Percentiles rank a stretch among this genome's conserved stretches.
Conservation (phyloP, 30 jellyfish, hydroid and myxozoan genomes). For the Aurelia sp. region DNA sequence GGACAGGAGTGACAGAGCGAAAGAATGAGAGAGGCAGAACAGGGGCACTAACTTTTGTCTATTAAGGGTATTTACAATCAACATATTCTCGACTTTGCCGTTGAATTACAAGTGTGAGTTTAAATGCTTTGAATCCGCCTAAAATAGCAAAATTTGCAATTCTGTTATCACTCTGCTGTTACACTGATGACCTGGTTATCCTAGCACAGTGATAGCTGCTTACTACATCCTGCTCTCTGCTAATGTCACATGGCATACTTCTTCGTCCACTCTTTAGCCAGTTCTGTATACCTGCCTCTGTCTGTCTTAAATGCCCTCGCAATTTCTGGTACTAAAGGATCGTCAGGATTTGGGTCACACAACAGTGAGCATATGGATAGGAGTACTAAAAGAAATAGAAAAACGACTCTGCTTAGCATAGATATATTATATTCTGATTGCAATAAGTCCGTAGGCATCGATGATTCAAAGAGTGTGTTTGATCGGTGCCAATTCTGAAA, state of each 20-base stretch:
- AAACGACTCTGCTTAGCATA: no score
- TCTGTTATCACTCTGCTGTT: slow-evolving; percentile 18
- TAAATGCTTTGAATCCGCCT: slow-evolving; percentile 35
- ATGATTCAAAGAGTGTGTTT: no score
- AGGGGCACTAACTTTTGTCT: not conserved
- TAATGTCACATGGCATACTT: slow-evolving; percentile 86
- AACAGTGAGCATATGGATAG: slow-evolving; percentile 96
- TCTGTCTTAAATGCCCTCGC: slow-evolving; percentile 87
- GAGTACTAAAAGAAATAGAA: slow-evolving; percentile 52
- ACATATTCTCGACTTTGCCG: slow-evolving; percentile 8
- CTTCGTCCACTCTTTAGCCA: slow-evolving; percentile 95
- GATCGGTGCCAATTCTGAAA: no score
- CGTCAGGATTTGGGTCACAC: slow-evolving; percentile 99
- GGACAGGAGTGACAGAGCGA: not conserved
- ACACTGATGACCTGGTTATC: slow-evolving; percentile 2
- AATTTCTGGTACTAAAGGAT: slow-evolving; percentile 97
- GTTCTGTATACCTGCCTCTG: slow-evolving; percentile 62
- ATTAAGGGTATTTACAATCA: slow-evolving; percentile 46
- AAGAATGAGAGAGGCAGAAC: slow-evolving; percentile 13
- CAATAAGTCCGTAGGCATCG: no score
- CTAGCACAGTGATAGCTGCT: slow-evolving; percentile 12
- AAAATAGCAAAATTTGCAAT: slow-evolving; percentile 29
- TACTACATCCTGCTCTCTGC: slow-evolving; percentile 8
- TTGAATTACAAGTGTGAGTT: not conserved
- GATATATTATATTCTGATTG: no score